Conservation (phyloP, 1,140 invertebrate genomes). For the Leucophenga varia region DNA sequence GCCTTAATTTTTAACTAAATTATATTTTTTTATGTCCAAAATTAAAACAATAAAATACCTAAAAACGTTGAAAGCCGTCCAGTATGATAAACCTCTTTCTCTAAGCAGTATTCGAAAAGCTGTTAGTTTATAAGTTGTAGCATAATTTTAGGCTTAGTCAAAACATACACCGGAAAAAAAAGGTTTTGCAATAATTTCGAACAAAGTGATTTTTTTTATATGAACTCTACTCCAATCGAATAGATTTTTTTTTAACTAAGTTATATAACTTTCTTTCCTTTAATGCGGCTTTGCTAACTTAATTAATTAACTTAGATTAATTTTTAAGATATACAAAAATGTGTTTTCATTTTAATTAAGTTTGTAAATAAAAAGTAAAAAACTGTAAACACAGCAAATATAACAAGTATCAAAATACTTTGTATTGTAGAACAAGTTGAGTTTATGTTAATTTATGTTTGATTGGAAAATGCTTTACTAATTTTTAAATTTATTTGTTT, state of each 20-base stretch:
- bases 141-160: conserved; percentile 37
- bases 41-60: no score
- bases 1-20: no score
- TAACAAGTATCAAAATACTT: conserved; percentile 48
- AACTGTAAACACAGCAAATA: conserved; percentile 36
- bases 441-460: conserved; percentile 27
- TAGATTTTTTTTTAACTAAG: no score
- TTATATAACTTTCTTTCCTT: no score
- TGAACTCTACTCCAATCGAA: background rate
- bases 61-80: conserved; percentile 16
- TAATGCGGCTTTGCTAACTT: no score
- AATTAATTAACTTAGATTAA: background rate
- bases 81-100: conserved; percentile 57
- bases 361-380: conserved; percentile 11
- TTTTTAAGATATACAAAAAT: no score
- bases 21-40: no score
- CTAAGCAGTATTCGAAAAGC: conserved; percentile 58
- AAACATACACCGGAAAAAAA: conserved; percentile 29
- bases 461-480: conserved; percentile 42
- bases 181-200: conserved; percentile 48
- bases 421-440: conserved; percentile 29
- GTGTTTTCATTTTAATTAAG: conserved; percentile 38
- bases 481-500: conserved; percentile 29
- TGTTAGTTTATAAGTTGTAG: conserved; percentile 48
- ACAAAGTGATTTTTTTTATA: conserved; percentile 46